phyloP scores from a whole-genome alignment of 1,140 invertebrate genomes.

The Drosophila nasuta region DNA sequence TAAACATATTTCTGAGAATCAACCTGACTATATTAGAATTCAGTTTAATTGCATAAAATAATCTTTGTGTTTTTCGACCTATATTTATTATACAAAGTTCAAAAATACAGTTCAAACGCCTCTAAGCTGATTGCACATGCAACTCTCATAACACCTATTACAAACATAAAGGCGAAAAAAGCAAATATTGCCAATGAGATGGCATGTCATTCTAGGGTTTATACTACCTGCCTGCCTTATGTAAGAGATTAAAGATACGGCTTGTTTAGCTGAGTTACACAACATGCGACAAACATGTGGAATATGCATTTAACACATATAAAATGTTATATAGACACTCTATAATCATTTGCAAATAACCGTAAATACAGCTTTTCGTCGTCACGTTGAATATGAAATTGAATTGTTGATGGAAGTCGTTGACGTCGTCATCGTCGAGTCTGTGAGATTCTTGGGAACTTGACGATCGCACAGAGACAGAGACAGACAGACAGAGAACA shows the following conservation, averaged over 20 bases:
- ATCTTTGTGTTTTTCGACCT: neutral
- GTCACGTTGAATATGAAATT: conserved; percentile 55
- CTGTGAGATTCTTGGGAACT: conserved; percentile 47
- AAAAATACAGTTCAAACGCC: neutral
- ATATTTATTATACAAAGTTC: neutral
- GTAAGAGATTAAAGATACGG: conserved; percentile 35
- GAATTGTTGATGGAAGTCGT: conserved; percentile 16
- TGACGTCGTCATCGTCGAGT: neutral
- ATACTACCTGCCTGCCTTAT: conserved; percentile 24
- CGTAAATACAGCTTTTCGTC: conserved; percentile 64
- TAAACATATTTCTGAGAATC: too few relatives aligned
- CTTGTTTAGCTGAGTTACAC: conserved; percentile 34
- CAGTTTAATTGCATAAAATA: neutral
- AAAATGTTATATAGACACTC: conserved; percentile 36
- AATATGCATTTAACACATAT: conserved; percentile 20
- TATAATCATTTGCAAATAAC: conserved; percentile 71
- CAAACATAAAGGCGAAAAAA: conserved; percentile 31
- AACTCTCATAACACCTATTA: conserved; percentile 35
- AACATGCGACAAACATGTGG: conserved; percentile 35
- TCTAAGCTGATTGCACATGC: conserved; percentile 39
- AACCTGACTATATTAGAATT: neutral
- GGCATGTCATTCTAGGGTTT: conserved; percentile 57
- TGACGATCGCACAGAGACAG: conserved; percentile 17
- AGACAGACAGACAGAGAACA: conserved; percentile 46
- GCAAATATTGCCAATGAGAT: conserved; percentile 30